A percentile compares a stretch with the other conserved stretches of the same genome.
Conservation (phyloP, 2,888 invertebrate genomes). For the Hemistola chrysoprasaria region DNA sequence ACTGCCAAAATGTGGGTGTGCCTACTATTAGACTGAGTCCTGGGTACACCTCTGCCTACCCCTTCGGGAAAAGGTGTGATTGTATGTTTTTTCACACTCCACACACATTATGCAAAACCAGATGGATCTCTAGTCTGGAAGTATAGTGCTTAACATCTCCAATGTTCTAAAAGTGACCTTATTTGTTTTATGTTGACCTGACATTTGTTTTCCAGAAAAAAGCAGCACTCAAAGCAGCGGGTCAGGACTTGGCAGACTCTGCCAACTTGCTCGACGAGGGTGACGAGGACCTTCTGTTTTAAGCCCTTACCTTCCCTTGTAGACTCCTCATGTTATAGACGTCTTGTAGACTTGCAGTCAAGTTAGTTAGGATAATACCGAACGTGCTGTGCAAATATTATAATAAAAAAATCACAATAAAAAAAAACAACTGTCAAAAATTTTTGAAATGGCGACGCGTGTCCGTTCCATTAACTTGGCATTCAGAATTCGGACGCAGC, state of each 20-base stretch:
- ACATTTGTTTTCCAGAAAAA: constrained; percentile 58
- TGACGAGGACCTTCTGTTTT: constrained; percentile 95
- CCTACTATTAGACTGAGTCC: no score
- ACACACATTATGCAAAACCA: no score
- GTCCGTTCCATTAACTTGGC: no score
- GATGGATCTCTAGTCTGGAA: no score
- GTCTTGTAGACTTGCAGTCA: constrained; percentile 52
- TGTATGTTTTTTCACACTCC: no score
- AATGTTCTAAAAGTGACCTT: no score
- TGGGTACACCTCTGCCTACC: no score
- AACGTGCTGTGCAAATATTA: constrained; percentile 11
- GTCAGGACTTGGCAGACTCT: constrained; percentile 60
- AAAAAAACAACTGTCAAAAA: background rate
- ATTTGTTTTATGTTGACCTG: constrained; percentile 40
- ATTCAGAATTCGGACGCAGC: no score
- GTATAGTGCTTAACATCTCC: no score
- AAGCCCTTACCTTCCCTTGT: constrained; percentile 48
- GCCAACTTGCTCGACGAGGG: constrained; percentile 92
- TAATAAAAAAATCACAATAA: constrained; percentile 5
- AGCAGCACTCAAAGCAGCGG: constrained; percentile 43
- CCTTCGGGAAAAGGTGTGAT: no score
- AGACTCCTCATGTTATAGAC: constrained; percentile 37
- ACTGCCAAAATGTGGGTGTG: no score
- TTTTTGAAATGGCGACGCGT: no score
- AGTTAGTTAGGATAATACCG: constrained; percentile 22